These are phyloP conservation scores for Hybos culiciformis DNA, from an alignment of 2,888 invertebrate species.

Conservation along the genomic window DNA sequence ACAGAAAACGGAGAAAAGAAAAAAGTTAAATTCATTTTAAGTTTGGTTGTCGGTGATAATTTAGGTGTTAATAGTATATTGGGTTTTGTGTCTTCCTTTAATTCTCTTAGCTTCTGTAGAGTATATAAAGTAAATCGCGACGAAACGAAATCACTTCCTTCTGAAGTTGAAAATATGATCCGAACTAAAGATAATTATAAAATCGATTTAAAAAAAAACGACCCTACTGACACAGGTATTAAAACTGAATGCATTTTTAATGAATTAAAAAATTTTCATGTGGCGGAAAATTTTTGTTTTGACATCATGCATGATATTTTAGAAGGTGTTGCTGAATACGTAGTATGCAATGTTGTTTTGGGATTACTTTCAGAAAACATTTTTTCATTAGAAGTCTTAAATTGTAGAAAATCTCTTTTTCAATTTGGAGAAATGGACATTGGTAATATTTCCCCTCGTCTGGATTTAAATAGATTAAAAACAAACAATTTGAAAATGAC, in stretches of 20 bases:
- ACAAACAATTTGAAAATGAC: conserved; percentile 15
- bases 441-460: conserved; percentile 7
- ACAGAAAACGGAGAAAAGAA: conserved; percentile 1
- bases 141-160: conserved; percentile 14
- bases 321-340: conserved; percentile 14
- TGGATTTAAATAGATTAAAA: conserved; percentile 10
- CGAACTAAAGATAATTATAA: conserved; percentile 14
- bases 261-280: conserved; percentile 12
- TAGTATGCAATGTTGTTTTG: conserved; percentile 14
- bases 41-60: conserved; percentile 17
- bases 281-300: conserved; percentile 13
- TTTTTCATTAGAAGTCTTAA: conserved; percentile 12
- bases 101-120: conserved; percentile 15
- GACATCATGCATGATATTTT: conserved; percentile 17
- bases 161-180: conserved; percentile 12
- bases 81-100: conserved; percentile 16
- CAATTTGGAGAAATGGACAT: conserved; percentile 11
- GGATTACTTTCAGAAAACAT: conserved; percentile 11
- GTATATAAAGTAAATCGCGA: conserved; percentile 14
- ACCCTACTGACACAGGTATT: conserved; percentile 16
- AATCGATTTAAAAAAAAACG: conserved; percentile 10
- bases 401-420: conserved; percentile 13
- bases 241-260: conserved; percentile 13
- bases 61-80: conserved; percentile 13
- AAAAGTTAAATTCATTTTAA: conserved; percentile 16